Percentiles rank a stretch among this genome's conserved stretches.
Evolutionary conservation across 2,888 invertebrate genomes (phyloP).

Genomic region (Nomada lathburiana): DNA sequence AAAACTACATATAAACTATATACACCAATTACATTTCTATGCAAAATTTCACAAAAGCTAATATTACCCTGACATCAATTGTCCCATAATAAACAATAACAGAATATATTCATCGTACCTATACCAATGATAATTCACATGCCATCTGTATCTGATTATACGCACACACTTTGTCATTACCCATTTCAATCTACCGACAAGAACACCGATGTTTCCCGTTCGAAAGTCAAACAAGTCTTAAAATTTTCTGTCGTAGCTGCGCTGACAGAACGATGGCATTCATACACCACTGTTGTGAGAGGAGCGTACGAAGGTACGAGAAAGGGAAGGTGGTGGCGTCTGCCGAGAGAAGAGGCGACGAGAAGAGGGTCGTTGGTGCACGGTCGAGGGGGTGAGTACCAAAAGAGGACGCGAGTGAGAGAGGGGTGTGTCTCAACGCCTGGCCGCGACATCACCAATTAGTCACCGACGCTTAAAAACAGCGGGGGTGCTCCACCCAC

Average conservation of each 20-base stretch:
- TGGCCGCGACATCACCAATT: slow-evolving; percentile 84
- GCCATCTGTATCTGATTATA: not conserved
- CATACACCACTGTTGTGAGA: slow-evolving; percentile 47
- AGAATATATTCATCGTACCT: not conserved
- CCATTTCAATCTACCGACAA: not conserved
- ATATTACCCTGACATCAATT: no score
- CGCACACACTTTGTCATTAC: no score
- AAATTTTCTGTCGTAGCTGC: slow-evolving; percentile 49
- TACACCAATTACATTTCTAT: no score
- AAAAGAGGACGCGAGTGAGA: slow-evolving; percentile 58
- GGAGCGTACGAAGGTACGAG: slow-evolving; percentile 30
- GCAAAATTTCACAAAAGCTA: no score
- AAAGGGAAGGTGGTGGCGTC: slow-evolving; percentile 57
- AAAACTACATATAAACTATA: no score
- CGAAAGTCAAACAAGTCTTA: slow-evolving; percentile 3
- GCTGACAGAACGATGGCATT: slow-evolving; percentile 35
- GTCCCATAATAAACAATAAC: not conserved
- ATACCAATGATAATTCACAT: not conserved
- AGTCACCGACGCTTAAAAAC: slow-evolving; percentile 84
- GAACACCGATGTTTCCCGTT: not conserved
- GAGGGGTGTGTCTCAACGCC: slow-evolving; percentile 82
- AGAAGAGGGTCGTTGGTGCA: slow-evolving; percentile 64
- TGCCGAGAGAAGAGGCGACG: slow-evolving; percentile 62
- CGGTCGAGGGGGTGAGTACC: slow-evolving; percentile 55
- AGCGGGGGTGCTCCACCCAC: slow-evolving; percentile 79